Percentiles rank a stretch among this genome's conserved stretches.
phyloP scores from a whole-genome alignment of 2,888 invertebrate species.

The Mythimna vitellina region DNA sequence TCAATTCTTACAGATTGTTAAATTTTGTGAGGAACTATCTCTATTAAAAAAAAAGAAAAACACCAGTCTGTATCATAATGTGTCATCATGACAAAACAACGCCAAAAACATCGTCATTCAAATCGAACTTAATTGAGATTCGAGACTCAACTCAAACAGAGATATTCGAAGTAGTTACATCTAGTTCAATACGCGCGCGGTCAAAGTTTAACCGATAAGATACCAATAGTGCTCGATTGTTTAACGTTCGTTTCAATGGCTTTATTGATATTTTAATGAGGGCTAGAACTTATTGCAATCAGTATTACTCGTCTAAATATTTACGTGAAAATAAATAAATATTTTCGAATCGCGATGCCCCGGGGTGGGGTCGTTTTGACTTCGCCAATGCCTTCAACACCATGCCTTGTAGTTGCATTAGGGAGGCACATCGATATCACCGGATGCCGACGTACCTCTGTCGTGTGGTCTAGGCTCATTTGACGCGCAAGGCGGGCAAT shows the following conservation, averaged over 20 bases:
- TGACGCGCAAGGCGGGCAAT: too few species aligned
- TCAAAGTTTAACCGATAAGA: constrained; percentile 64
- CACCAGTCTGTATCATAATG: too few species aligned
- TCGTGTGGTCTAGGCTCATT: too few species aligned
- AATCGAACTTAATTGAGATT: constrained; percentile 26
- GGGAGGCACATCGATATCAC: too few species aligned
- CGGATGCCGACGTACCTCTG: too few species aligned
- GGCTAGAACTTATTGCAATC: constrained; percentile 1
- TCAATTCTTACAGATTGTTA: too few species aligned
- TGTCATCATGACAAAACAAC: neutral
- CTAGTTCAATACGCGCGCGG: constrained; percentile 56
- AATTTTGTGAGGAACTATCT: too few species aligned
- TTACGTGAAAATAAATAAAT: neutral
- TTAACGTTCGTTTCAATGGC: constrained; percentile 43
- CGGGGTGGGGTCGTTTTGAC: too few species aligned
- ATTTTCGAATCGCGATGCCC: neutral
- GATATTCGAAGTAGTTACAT: constrained; percentile 50
- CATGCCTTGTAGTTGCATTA: too few species aligned
- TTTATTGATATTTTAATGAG: constrained; percentile 46
- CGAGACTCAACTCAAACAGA: constrained; percentile 14
- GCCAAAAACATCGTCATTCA: neutral
- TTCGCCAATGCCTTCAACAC: too few species aligned
- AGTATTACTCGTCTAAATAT: neutral
- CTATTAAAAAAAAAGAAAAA: too few species aligned
- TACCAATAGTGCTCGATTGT: constrained; percentile 33